These are phyloP conservation scores for Centropus bengalensis DNA, from an alignment of 2,113 vertebrate species.

Conservation along the genomic window DNA sequence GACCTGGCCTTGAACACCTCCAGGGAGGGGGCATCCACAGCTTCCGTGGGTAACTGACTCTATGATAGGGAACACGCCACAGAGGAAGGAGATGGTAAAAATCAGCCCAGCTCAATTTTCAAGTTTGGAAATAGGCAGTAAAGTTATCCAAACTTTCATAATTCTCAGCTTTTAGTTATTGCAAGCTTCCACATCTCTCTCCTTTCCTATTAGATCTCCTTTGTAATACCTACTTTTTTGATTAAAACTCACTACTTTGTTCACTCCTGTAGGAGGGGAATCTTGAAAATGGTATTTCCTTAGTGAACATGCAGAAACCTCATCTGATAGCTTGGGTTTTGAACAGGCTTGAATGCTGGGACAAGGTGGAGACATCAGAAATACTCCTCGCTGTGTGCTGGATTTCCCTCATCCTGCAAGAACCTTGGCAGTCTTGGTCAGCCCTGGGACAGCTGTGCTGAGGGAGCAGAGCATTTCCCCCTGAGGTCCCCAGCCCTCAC, in stretches of 20 bases:
- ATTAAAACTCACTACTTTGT: neutral
- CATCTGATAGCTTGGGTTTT: neutral
- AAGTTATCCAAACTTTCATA: neutral
- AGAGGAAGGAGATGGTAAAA: neutral
- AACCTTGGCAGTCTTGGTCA: neutral
- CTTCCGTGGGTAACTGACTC: no score
- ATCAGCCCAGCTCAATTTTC: neutral
- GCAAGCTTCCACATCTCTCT: neutral
- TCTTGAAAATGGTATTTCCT: neutral
- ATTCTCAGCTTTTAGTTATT: neutral
- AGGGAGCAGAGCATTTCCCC: neutral
- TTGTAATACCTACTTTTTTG: neutral
- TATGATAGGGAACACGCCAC: accelerated
- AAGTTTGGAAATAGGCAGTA: neutral
- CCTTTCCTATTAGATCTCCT: neutral
- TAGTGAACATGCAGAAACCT: neutral
- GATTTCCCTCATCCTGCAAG: neutral
- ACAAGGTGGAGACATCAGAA: neutral
- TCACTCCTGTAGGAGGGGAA: neutral
- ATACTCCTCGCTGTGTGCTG: neutral
- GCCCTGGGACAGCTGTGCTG: neutral
- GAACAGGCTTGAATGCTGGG: neutral
- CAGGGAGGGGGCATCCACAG: no score
- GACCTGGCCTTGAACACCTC: no score
- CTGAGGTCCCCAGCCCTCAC: neutral